Evolutionary conservation across 2,797 vertebrate genomes (phyloP), one percentile per base, ranked within the genome.

Genomic region (Scomberomorus guttatus): DNA sequence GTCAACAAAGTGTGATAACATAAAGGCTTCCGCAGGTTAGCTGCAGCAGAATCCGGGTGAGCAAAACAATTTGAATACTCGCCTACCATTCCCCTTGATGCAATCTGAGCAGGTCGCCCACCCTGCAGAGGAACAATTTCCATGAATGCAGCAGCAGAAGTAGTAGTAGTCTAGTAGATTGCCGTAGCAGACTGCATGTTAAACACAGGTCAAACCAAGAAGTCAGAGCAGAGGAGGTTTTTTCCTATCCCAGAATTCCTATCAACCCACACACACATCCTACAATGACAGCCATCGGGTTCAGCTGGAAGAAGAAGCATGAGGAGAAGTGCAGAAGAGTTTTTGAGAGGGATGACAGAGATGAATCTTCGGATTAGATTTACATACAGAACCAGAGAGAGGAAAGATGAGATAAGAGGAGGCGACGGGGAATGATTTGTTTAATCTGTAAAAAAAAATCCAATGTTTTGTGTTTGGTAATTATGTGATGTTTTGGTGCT

Each of bases 261-360:
- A 77, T 61, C 86, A 89, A 90, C 91, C 92, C 93, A 93, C 94
- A 90, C 92, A 86, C 85, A 88, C 89, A 87, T 94, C 89, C 90
- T 93, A 88, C 85, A 87, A 77, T 63, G 82, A 88, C 86, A 86
- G 84, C 84, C 87, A 84, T 79, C 60, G 34, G 75, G 89, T 88
- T 92, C 87, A 90, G 77, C 78, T 73, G 88, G 52, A 67, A 64
- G 74, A 32, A 71, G 17, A 51, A 32, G 68, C 56, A 76, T 4
- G 25, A 63, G 55, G 72, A 57, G 60, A 79, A 74, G 56, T 56
- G 51, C 27, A 77, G 74, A 34, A 61, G 66, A 37, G 58, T 63
- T 77, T 82, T 65, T 62, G 51, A 69, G 67, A 69, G 57, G 27
- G 64, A 79, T 67, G 85, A 89, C 82, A 84, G 84, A 80, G 50